Evolutionary conservation across 1,140 invertebrate species (phyloP), one percentile per base, ranked within the genome.

Genomic region (Zaprionus ghesquierei): DNA sequence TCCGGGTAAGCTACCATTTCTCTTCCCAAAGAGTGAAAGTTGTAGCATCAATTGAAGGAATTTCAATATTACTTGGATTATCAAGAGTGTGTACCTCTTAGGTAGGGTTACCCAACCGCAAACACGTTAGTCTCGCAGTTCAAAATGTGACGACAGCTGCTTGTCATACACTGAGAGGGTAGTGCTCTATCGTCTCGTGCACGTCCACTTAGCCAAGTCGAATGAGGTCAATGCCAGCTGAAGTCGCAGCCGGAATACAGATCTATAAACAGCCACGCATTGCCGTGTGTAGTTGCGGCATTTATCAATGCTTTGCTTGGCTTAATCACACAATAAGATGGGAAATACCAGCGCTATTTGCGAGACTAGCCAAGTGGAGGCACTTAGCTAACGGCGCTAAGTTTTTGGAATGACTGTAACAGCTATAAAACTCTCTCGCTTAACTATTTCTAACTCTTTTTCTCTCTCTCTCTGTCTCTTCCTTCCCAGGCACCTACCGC

Each of bases 1-100:
- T 93, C 96, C 96, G 92, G 94, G 96, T 97, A 94, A 95, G 95
- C 1, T 35, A 2, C 15, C 69, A n/a, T n/a, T n/a, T 77, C 68
- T 69, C 54, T 55, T 72, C 66, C 51, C 38, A 41, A 61, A 49
- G 23, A 89, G 82, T 82, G 84, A 87, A 87, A 87, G 81, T 81
- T 61, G 25, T 27, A 58, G 59, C n/a, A n/a, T n/a, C n/a, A n/a
- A n/a, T n/a, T n/a, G n/a, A n/a, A n/a, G n/a, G n/a, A n/a, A n/a
- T n/a, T n/a, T n/a, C n/a, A n/a, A n/a, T n/a, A n/a, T n/a, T n/a
- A n/a, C n/a, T n/a, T n/a, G n/a, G n/a, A n/a, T n/a, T n/a, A n/a
- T n/a, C n/a, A n/a, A n/a, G n/a, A n/a, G n/a, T n/a, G n/a, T n/a
- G n/a, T n/a, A n/a, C n/a, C n/a, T n/a, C n/a, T 9, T 12, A 0